Base-by-base conservation (phyloP, 37 sponge, comb jelly and placozoan genomes). In the Eunapius fragilis region DNA sequence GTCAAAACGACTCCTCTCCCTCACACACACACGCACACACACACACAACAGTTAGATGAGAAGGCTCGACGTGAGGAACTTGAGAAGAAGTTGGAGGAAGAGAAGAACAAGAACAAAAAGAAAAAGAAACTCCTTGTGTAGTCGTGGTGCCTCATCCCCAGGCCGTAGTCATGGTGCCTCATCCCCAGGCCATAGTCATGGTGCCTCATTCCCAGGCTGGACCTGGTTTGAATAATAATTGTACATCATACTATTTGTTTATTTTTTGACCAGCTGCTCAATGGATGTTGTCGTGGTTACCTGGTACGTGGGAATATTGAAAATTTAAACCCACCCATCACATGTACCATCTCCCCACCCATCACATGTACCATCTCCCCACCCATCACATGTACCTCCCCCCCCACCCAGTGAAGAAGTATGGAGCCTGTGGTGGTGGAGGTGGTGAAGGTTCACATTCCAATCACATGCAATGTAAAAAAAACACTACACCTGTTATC, bases 81-180 rank as follows among this genome's bases (percentile, higher is more conserved):
- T 38, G 85, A 89, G 82, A 87, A 36, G 80, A 89, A 92, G 31
- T 71, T 95, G 36, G 95, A 95, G 35, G 75, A 82, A 28, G 84
- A 89, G 25, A 90, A 81, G 78, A 26, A 27, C 10, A 88, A 89
- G 25, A 32, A 33, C 2, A 93, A 93, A 69, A 93, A 80, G 77
- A 93, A 93, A 85, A 93, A 93, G 71, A 93, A 80, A 67, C 83
- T 41, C 37, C 73, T 93, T 5, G 87, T 93, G 70, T 93, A 74
- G 72, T n/a, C 27, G 9, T 14, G 6, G 9, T 25, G 26, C 12
- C 28, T 72, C 31, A 25, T 30, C 31, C 14, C 31, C 31, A 72
- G 73, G 45, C 76, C 37, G 76, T 3, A 7, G 31, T 6, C 75
- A 10, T 49, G 35, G 25, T 70, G 27, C 4, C 25, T 72, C 31